These are phyloP conservation scores for Dromius quadrimaculatus DNA, from an alignment of 2,888 invertebrate genomes.

Conservation along the genomic window DNA sequence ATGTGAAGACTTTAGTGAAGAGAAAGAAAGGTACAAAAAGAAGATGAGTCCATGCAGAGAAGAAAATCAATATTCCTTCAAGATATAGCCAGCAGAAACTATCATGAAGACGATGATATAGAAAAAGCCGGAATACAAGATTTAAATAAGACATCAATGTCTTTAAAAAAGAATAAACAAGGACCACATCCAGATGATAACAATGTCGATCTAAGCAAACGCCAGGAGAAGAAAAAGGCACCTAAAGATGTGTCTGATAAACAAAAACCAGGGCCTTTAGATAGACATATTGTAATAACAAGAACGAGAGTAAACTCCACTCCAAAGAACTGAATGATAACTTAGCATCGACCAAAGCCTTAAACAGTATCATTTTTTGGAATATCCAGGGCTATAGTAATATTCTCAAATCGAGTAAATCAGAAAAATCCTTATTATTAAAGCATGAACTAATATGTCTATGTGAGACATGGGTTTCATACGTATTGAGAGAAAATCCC, in stretches of 20 bases:
- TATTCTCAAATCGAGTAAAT: neutral
- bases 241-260: no score
- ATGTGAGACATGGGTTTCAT: neutral
- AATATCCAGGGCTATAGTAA: neutral
- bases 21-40: no score
- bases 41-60: no score
- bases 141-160: neutral
- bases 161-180: neutral
- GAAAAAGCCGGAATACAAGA: neutral
- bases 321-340: neutral
- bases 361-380: constrained; percentile 11
- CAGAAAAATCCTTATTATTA: neutral
- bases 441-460: neutral
- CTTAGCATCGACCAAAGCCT: neutral
- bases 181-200: neutral
- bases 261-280: neutral
- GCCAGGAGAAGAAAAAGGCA: no score
- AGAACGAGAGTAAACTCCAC: neutral
- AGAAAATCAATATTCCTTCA: no score
- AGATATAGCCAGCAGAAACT: neutral
- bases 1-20: neutral
- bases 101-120: neutral
- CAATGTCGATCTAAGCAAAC: neutral
- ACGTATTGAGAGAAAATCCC: neutral
- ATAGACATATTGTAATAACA: neutral